phyloP scores from a whole-genome alignment of 2,888 invertebrate species.

The Subacronicta megacephala region DNA sequence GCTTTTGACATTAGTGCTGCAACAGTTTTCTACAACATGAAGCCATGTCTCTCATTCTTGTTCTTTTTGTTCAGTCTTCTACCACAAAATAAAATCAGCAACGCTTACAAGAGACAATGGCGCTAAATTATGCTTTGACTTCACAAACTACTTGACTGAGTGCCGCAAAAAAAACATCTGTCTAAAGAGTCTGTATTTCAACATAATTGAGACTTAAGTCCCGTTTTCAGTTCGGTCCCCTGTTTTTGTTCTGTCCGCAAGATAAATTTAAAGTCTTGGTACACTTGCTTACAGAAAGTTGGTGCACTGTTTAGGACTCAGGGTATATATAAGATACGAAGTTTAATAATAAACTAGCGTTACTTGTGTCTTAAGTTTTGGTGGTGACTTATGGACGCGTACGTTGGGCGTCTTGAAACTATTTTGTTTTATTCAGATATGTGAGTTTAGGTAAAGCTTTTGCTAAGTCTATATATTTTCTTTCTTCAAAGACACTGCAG shows the following conservation, averaged over 20 bases:
- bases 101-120: slow-evolving; percentile 1
- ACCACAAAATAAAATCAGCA: background rate
- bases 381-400: slow-evolving; percentile 27
- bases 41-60: background rate
- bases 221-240: slow-evolving; percentile 15
- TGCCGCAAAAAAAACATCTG: slow-evolving; percentile 13
- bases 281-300: slow-evolving; percentile 22
- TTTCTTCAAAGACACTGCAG: too few relatives aligned
- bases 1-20: background rate
- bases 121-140: slow-evolving; percentile 17
- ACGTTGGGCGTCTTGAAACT: slow-evolving; percentile 12
- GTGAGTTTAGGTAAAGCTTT: background rate
- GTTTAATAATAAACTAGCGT: slow-evolving; percentile 43
- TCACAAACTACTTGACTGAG: slow-evolving; percentile 17
- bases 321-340: slow-evolving; percentile 27
- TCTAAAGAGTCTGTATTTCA: slow-evolving; percentile 16
- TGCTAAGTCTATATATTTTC: background rate
- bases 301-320: slow-evolving; percentile 27
- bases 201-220: slow-evolving; percentile 34
- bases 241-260: slow-evolving; percentile 8
- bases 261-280: slow-evolving; percentile 19
- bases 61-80: background rate
- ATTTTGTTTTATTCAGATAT: slow-evolving; percentile 3
- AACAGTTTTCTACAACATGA: background rate
- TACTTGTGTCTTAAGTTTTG: slow-evolving; percentile 22